Conservation (phyloP, 2,797 vertebrate genomes). For the Furcifer pardalis region DNA sequence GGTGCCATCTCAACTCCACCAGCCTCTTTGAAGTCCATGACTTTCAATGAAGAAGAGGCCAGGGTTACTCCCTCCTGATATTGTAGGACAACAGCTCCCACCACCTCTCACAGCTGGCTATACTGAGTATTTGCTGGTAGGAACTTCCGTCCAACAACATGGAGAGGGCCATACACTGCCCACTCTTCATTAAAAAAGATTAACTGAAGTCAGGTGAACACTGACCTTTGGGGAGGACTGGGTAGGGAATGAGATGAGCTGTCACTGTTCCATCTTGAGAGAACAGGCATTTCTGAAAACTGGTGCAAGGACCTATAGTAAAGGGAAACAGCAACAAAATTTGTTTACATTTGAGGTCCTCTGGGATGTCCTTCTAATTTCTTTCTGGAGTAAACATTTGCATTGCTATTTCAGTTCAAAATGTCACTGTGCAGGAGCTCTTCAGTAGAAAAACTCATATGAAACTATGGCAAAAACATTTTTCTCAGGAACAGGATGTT, state of each 20-base stretch:
- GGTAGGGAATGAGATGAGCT: conserved; percentile 64
- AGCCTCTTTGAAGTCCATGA: not conserved
- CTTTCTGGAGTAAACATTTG: conserved; percentile 63
- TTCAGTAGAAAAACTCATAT: conserved; percentile 46
- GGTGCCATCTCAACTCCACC: not conserved
- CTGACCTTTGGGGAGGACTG: conserved; percentile 78
- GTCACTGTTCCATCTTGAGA: conserved; percentile 77
- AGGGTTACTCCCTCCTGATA: not conserved
- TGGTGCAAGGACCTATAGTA: conserved; percentile 64
- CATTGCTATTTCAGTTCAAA: conserved; percentile 61
- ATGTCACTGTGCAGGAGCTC: conserved; percentile 32
- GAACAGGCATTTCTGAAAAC: conserved; percentile 67
- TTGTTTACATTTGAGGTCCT: conserved; percentile 33
- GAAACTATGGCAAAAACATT: conserved; percentile 39
- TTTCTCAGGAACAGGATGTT: conserved; percentile 70
- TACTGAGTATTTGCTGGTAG: not conserved
- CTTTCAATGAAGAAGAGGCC: not conserved
- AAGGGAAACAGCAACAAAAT: conserved; percentile 47
- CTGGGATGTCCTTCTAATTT: conserved; percentile 45
- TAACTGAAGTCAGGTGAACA: not conserved
- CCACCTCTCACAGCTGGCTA: not conserved
- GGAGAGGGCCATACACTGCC: not conserved
- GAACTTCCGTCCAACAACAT: not conserved
- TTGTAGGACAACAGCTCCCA: not conserved
- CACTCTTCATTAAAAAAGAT: not conserved